Conservation (phyloP, 2,797 vertebrate genomes). For the Periophthalmus magnuspinnatus region DNA sequence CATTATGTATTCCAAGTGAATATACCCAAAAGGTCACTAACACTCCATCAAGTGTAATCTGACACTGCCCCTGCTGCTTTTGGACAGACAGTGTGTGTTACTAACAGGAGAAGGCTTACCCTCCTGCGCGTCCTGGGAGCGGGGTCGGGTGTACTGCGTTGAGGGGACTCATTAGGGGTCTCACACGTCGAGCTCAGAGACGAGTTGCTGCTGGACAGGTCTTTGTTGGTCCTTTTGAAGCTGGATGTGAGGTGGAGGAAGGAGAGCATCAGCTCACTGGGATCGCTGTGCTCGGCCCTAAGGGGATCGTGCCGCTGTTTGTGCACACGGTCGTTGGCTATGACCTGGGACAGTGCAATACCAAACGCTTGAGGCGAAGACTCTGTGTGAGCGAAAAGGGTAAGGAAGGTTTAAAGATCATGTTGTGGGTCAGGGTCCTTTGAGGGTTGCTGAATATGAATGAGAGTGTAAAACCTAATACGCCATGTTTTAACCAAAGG, state of each 20-base stretch:
- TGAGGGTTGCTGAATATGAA: constrained; percentile 16
- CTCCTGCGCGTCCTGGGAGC: constrained; percentile 86
- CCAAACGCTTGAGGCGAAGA: constrained; percentile 90
- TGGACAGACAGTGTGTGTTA: not conserved
- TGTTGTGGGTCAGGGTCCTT: constrained; percentile 30
- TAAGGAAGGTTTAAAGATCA: constrained; percentile 40
- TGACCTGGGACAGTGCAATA: constrained; percentile 93
- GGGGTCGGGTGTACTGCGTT: constrained; percentile 82
- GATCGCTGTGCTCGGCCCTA: constrained; percentile 86
- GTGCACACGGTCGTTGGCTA: constrained; percentile 90
- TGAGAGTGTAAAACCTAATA: constrained; percentile 13
- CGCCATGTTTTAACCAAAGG: constrained; percentile 5
- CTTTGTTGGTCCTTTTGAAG: constrained; percentile 86
- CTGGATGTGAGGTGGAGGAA: constrained; percentile 86
- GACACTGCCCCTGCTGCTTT: constrained; percentile 11
- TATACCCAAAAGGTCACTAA: constrained; percentile 3
- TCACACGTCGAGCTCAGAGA: constrained; percentile 97
- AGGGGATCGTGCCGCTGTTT: constrained; percentile 89
- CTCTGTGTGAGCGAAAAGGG: constrained; percentile 72
- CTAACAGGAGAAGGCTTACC: constrained; percentile 75
- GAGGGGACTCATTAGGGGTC: constrained; percentile 86
- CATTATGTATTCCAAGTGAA: constrained; percentile 7
- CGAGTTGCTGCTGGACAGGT: constrained; percentile 98
- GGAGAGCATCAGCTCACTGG: constrained; percentile 86
- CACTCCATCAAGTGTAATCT: constrained; percentile 12